These are phyloP conservation scores for Cyprinella venusta DNA, from an alignment of 2,797 vertebrate species.

Conservation along the genomic window DNA sequence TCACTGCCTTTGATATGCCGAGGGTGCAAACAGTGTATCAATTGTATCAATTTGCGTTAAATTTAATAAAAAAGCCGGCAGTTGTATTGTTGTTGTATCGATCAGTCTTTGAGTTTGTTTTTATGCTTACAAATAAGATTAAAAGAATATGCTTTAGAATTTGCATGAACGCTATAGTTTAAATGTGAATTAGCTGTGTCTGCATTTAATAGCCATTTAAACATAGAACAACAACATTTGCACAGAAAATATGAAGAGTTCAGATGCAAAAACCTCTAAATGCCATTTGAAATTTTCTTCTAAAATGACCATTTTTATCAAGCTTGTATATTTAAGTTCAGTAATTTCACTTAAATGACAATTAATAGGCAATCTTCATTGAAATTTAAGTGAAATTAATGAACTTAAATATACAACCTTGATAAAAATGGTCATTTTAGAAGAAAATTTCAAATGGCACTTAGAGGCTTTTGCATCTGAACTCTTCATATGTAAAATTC, in stretches of 20 bases:
- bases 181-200: neutral
- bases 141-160: neutral
- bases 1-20: conserved; percentile 25
- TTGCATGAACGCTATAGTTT: neutral
- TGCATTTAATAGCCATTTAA: neutral
- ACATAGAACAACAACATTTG: neutral
- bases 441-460: too few relatives aligned
- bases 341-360: too few relatives aligned
- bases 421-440: too few relatives aligned
- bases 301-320: too few relatives aligned
- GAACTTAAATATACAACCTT: too few relatives aligned
- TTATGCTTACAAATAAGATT: neutral
- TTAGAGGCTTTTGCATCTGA: too few relatives aligned
- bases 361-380: too few relatives aligned
- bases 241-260: neutral
- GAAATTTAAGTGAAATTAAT: too few relatives aligned
- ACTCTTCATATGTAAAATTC: too few relatives aligned
- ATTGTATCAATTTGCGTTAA: neutral
- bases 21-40: neutral
- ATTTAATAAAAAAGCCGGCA: neutral
- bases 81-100: neutral
- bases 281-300: too few relatives aligned
- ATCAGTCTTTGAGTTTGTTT: neutral
- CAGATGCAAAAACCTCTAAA: too few relatives aligned
- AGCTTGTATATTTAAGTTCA: too few relatives aligned